Percentiles rank a stretch among this genome's conserved stretches.
Evolutionary conservation across 2,888 invertebrate genomes (phyloP).

Genomic region (Limnephilus lunatus): DNA sequence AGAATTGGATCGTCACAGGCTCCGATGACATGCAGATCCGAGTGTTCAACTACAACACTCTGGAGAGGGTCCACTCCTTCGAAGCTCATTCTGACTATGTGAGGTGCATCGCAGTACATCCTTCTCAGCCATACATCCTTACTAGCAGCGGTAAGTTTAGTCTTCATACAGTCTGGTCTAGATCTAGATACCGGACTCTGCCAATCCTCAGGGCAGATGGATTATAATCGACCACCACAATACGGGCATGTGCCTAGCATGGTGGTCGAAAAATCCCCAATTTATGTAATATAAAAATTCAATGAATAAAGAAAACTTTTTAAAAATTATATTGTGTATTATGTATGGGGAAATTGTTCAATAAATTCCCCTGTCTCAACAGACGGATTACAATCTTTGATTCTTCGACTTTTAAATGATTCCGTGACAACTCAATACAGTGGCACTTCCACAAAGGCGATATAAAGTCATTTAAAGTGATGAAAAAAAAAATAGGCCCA

Average conservation of each 20-base stretch:
- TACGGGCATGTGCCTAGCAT: too few relatives aligned
- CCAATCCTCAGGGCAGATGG: too few relatives aligned
- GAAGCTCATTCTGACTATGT: slow-evolving; percentile 99
- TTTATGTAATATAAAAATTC: too few relatives aligned
- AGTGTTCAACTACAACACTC: slow-evolving; percentile 98
- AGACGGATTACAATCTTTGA: not conserved
- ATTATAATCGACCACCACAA: too few relatives aligned
- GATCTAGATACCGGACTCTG: not conserved
- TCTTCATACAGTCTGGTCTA: slow-evolving; percentile 10
- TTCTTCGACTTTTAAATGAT: too few relatives aligned
- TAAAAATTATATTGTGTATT: too few relatives aligned
- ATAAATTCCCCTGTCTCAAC: not conserved
- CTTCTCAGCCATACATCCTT: slow-evolving; percentile 96
- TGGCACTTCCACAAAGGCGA: too few relatives aligned
- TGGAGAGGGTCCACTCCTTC: slow-evolving; percentile 96
- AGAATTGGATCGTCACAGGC: slow-evolving; percentile 99
- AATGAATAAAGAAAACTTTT: too few relatives aligned
- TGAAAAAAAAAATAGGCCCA: too few relatives aligned
- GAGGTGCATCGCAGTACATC: slow-evolving; percentile 96
- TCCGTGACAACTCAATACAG: too few relatives aligned
- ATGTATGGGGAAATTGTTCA: not conserved
- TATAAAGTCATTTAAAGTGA: too few relatives aligned
- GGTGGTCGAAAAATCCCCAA: too few relatives aligned
- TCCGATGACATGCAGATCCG: slow-evolving; percentile 97
- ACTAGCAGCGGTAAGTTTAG: slow-evolving; percentile 92